Base-by-base conservation (phyloP, 2,888 invertebrate species). In the Epinotia ramella region DNA sequence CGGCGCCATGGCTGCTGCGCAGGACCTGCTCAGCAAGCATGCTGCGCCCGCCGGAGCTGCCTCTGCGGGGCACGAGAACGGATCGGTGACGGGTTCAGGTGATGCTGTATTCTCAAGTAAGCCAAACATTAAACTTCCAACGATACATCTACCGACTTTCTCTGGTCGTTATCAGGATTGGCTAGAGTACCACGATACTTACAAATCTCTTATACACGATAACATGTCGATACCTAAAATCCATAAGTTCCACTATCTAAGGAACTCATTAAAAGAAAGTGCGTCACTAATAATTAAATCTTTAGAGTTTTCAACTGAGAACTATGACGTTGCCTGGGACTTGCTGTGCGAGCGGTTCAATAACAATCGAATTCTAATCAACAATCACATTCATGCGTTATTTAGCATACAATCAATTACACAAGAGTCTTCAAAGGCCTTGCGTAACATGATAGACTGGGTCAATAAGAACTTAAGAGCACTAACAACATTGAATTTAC, bases 291-390 rank as follows among this genome's bases (percentile, higher is more conserved):
- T 80, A 0, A 79, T 81, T 20, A 75, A 79, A 74, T 78, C 73
- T 5, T 59, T 81, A 7, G 79, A 79, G 6, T 80, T 82, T 59
- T 78, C 76, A 60, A 62, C 77, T 2, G 73, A 71, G 5, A 81
- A 81, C 63, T 81, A 81, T 33, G 49, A 33, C 13, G 74, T 77
- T 28, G 80, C 78, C 7, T 81, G 81, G 82, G 57, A 79, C 0
- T 64, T 80, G 66, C 63, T 82, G 2, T 77, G 46, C 5, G 76
- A 80, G 1, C 65, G 80, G 11, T 68, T 20, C 12, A 68, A 68
- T 59, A 68, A 68, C 57, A 59, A 57, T 40, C 40, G 68, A 0
- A 56, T 68, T 13, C 28, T 68, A 40, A 40, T 40, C 33, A 33
- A 40, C 4, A 40, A 40, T 64, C 64, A 74, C 57, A 9, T 74